Evolutionary conservation across 2,888 invertebrate genomes (phyloP), one percentile per base, ranked within the genome.

Genomic region (Drosophila hawaiiensis): DNA sequence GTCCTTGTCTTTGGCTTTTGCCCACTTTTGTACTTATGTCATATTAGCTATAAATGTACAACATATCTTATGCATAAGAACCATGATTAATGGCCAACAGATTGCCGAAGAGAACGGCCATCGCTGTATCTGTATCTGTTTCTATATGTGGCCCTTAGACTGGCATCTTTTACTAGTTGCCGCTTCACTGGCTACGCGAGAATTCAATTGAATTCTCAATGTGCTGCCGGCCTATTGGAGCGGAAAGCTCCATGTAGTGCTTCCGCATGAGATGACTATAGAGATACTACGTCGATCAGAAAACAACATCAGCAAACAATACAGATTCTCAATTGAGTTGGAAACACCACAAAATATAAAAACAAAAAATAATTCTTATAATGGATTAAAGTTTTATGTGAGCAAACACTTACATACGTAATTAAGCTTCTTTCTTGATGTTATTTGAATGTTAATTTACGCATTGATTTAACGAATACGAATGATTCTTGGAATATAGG

Each of bases 1-100:
- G 69, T 73, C 73, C 74, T 74, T 84, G 80, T 75, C 79, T 73
- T 62, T 84, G 80, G 68, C 83, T 80, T 86, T 84, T 80, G 76
- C 87, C 86, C 84, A 86, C 89, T 89, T 87, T 90, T 89, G 89
- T 87, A 90, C 86, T 87, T 87, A 87, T 90, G 87, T 87, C 87
- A 87, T 86, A 87, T 87, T 87, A 87, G 89, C 76, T 73, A 82
- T 77, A 87, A 84, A 89, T 86, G 86, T 78, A 84, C 86, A 89
- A 89, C 89, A 78, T 78, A 72, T 74, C 78, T 81, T 85, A 76
- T 70, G 73, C 72, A 68, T 73, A 72, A 76, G 71, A 65, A 75
- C 72, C 69, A 82, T 90, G 90, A 90, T 87, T 90, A 87, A 87
- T 87, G 90, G 80, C 54, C 68, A 64, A 69, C 74, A 74, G 79